Evolutionary conservation across 2,113 vertebrate species (phyloP).

Genomic region (Phylloscopus whistleri): DNA sequence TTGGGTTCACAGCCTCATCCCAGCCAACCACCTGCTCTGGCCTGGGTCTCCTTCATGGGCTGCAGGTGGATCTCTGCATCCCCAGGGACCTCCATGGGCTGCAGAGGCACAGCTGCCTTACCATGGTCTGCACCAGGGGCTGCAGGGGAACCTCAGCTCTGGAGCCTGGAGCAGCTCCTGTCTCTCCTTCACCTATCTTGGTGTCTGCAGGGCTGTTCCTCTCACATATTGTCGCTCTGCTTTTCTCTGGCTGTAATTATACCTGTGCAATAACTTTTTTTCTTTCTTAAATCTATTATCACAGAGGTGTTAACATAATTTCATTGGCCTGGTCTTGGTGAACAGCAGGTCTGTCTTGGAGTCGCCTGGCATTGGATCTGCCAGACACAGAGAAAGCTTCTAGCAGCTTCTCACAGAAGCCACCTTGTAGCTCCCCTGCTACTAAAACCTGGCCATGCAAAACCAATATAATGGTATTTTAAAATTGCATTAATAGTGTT

Average conservation of each 20-base stretch:
- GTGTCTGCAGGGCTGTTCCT: neutral
- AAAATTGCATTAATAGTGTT: neutral
- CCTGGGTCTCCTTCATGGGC: neutral
- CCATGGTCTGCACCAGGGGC: no score
- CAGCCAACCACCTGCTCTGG: neutral
- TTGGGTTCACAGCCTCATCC: accelerated
- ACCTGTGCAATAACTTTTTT: no score
- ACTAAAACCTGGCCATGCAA: neutral
- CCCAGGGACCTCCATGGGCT: neutral
- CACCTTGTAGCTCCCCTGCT: neutral
- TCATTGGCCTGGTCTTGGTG: neutral
- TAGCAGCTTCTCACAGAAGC: neutral
- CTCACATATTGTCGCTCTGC: accelerated
- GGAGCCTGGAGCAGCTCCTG: neutral
- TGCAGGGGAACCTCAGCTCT: neutral
- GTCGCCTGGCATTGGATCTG: neutral
- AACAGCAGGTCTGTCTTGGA: neutral
- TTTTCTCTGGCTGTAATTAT: neutral
- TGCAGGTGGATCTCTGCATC: neutral
- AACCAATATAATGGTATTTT: neutral
- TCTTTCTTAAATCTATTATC: neutral
- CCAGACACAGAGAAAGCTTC: neutral
- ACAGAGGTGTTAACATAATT: neutral
- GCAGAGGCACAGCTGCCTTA: no score
- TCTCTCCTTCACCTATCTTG: accelerated